Percentiles rank a stretch among this genome's conserved stretches.
Evolutionary conservation across 2,797 vertebrate genomes (phyloP).

Genomic region (Coilia nasus): DNA sequence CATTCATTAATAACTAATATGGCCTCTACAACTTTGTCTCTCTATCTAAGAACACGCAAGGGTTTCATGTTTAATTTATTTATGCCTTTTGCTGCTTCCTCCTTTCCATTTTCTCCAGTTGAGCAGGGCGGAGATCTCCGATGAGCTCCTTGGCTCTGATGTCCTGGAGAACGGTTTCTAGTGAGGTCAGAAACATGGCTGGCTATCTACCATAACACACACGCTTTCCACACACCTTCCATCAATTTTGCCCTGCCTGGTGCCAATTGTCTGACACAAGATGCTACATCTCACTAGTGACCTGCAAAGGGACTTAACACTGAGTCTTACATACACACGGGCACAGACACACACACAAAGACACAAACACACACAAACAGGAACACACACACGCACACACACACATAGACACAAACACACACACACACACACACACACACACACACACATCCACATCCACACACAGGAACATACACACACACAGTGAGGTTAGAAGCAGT

Average conservation of each 20-base stretch:
- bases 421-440: too few relatives aligned
- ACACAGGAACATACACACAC: too few relatives aligned
- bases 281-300: not conserved
- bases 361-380: too few relatives aligned
- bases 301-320: not conserved
- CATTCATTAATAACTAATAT: slow-evolving; percentile 29
- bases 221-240: too few relatives aligned
- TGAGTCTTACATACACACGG: not conserved
- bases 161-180: slow-evolving; percentile 48
- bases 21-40: slow-evolving; percentile 27
- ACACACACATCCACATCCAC: too few relatives aligned
- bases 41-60: slow-evolving; percentile 22
- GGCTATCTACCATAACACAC: too few relatives aligned
- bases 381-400: not conserved
- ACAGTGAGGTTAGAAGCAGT: too few relatives aligned
- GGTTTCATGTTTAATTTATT: slow-evolving; percentile 29
- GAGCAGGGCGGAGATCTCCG: slow-evolving; percentile 11
- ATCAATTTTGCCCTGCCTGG: not conserved
- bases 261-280: slow-evolving; percentile 4
- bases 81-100: not conserved
- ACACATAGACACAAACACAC: not conserved
- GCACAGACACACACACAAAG: too few relatives aligned
- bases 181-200: not conserved
- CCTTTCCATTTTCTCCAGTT: slow-evolving; percentile 8
- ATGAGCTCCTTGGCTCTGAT: slow-evolving; percentile 23